Conservation (phyloP, 2,113 vertebrate species). For the Pseudorectes ferrugineus region DNA sequence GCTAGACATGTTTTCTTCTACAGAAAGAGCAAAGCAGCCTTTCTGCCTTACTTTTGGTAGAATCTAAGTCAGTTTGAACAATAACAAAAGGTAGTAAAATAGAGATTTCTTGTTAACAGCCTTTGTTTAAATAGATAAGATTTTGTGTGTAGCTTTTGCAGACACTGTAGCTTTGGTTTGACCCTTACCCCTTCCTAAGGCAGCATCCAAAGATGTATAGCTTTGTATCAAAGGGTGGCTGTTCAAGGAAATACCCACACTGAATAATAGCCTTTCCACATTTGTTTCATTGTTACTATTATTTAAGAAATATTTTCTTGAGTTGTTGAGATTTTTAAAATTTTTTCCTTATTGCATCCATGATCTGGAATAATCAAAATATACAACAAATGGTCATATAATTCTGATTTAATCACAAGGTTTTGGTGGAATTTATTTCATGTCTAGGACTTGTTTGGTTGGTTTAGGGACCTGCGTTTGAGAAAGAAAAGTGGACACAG, state of each 20-base stretch:
- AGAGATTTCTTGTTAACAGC: not conserved
- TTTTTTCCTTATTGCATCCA: not conserved
- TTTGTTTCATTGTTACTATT: not conserved
- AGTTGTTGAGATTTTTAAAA: not conserved
- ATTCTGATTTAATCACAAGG: not conserved
- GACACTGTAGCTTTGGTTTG: not conserved
- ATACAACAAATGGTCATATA: not conserved
- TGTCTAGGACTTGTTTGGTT: not conserved
- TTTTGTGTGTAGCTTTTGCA: not conserved
- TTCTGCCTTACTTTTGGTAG: not conserved
- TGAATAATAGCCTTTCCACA: not conserved
- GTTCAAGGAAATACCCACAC: not conserved
- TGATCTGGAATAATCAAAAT: not conserved
- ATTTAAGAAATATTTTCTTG: not conserved
- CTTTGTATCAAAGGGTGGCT: accelerated
- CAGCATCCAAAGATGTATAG: not conserved
- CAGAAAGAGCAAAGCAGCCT: not conserved
- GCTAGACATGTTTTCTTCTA: not conserved
- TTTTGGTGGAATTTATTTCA: not conserved
- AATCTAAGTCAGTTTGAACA: not conserved
- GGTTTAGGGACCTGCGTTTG: not conserved
- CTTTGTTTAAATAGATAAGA: not conserved
- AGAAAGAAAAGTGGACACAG: not conserved
- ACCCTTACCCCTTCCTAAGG: not conserved
- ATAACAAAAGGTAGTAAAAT: not conserved